phyloP scores from a whole-genome alignment of 1,140 invertebrate species.

The Rhagoletis zephyria region DNA sequence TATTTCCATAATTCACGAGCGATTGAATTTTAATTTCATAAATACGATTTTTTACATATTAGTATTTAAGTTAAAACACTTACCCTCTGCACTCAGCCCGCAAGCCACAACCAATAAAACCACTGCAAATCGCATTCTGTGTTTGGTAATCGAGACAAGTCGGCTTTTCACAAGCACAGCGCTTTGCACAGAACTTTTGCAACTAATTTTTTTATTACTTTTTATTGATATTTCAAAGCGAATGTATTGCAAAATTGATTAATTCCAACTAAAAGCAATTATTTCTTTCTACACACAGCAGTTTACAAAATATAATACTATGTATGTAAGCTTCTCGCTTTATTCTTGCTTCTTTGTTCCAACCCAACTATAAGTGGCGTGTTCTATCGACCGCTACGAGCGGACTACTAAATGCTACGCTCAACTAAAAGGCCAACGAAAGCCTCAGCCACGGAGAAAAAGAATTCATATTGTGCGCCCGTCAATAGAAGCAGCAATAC shows the following conservation, averaged over 20 bases:
- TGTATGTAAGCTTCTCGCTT: too few relatives aligned
- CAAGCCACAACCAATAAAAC: slow-evolving; percentile 17
- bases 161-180: background rate
- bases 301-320: background rate
- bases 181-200: background rate
- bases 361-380: background rate
- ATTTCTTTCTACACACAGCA: background rate
- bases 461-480: background rate
- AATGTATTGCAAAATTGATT: background rate
- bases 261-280: background rate
- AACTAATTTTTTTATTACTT: background rate
- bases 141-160: background rate
- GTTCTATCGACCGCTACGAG: slow-evolving; percentile 44
- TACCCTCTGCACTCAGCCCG: slow-evolving; percentile 10
- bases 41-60: background rate
- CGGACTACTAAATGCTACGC: slow-evolving; percentile 3
- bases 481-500: background rate
- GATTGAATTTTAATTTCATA: background rate
- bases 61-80: background rate
- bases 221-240: slow-evolving; percentile 38
- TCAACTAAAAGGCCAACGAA: slow-evolving; percentile 7
- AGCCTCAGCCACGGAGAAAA: background rate
- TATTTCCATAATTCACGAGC: too few relatives aligned
- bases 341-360: too few relatives aligned
- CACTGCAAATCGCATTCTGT: slow-evolving; percentile 9